Conservation (phyloP, 2,797 vertebrate genomes). For the Trachops cirrhosus region DNA sequence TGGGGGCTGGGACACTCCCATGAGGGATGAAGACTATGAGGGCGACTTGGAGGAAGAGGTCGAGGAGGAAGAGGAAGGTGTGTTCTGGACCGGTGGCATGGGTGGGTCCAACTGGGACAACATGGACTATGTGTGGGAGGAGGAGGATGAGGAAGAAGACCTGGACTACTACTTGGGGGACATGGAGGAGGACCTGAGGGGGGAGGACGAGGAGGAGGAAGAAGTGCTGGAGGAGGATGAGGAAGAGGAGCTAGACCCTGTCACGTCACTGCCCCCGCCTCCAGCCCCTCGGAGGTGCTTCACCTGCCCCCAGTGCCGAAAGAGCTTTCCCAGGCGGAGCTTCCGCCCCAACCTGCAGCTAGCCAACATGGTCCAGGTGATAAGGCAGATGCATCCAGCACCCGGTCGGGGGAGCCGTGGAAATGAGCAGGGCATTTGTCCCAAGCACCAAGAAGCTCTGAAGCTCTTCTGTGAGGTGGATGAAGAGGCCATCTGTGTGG, state of each 20-base stretch:
- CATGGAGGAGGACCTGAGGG: conserved; percentile 74
- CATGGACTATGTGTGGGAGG: conserved; percentile 75
- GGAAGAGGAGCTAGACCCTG: conserved; percentile 64
- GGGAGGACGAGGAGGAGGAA: conserved; percentile 77
- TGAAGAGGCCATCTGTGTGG: conserved; percentile 83
- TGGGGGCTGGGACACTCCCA: conserved; percentile 68
- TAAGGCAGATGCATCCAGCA: conserved; percentile 79
- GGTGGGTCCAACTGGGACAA: conserved; percentile 69
- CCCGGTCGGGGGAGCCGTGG: conserved; percentile 51
- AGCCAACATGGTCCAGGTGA: conserved; percentile 85
- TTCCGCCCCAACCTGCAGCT: conserved; percentile 83
- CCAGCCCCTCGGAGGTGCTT: conserved; percentile 73
- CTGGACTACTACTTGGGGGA: conserved; percentile 65
- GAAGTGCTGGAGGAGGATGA: conserved; percentile 78
- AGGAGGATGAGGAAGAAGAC: conserved; percentile 77
- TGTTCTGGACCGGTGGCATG: conserved; percentile 70
- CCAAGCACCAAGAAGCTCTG: conserved; percentile 81
- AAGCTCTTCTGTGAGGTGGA: conserved; percentile 83
- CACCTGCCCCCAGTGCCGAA: conserved; percentile 82
- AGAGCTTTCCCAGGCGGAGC: conserved; percentile 76
- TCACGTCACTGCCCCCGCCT: conserved; percentile 54
- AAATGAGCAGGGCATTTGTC: conserved; percentile 68
- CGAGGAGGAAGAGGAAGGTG: conserved; percentile 77
- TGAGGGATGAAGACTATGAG: conserved; percentile 76
- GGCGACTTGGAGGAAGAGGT: conserved; percentile 78